Percentiles rank a stretch among this genome's conserved stretches.
These are phyloP conservation scores for Catamblyrhynchus diadema DNA, from an alignment of 2,797 vertebrate genomes.

Conservation along the genomic window DNA sequence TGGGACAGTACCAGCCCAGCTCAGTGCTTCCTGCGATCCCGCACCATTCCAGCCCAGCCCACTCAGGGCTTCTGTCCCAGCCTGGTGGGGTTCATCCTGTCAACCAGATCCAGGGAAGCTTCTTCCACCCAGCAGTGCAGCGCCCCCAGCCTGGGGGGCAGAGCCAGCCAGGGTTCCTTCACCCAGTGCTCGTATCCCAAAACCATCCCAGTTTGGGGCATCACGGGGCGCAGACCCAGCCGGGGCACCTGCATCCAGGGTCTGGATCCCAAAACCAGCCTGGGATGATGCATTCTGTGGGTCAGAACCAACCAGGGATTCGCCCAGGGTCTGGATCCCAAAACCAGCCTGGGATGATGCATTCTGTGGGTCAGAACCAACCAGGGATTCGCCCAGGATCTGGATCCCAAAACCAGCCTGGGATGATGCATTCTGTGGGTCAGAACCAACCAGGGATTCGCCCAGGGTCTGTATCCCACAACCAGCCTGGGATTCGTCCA, in stretches of 20 bases:
- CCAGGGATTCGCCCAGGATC: background rate
- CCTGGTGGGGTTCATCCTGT: background rate
- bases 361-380: background rate
- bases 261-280: background rate
- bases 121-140: rapidly evolving
- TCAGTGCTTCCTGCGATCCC: background rate
- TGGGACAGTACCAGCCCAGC: background rate
- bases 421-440: rapidly evolving
- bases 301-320: background rate
- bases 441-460: background rate
- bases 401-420: background rate
- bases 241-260: background rate
- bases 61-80: background rate
- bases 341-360: background rate
- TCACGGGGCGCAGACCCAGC: background rate
- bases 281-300: background rate
- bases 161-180: background rate
- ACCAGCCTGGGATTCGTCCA: background rate
- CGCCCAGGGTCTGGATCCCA: background rate
- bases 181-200: background rate
- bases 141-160: background rate
- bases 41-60: background rate
- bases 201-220: background rate
- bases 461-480: too few species aligned
- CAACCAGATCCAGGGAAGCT: background rate